These are phyloP conservation scores for Nomada goodeniana DNA, from an alignment of 2,888 invertebrate species.

Conservation along the genomic window DNA sequence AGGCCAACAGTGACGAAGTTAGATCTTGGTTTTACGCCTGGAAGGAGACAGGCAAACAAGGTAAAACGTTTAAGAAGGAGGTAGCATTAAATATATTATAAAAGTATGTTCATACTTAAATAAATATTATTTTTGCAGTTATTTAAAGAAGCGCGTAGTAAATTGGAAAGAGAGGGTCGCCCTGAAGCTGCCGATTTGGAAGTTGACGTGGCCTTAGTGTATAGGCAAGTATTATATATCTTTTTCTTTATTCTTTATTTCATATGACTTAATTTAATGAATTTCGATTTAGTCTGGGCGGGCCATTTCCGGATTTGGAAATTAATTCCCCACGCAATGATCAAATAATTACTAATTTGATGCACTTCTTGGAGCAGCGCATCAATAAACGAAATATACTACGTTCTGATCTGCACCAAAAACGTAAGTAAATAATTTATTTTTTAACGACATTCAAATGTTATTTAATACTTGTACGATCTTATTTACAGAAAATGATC, in stretches of 20 bases:
- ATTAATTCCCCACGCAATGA: conserved; percentile 88
- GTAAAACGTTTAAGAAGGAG: conserved; percentile 82
- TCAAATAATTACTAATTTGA: conserved; percentile 88
- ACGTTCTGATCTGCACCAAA: conserved; percentile 87
- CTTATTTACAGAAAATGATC: conserved; percentile 77
- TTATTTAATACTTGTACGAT: not conserved
- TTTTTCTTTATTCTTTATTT: not conserved
- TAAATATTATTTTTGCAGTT: conserved; percentile 71
- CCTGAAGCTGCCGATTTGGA: conserved; percentile 84
- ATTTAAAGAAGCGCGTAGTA: conserved; percentile 83
- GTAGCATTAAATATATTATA: not conserved
- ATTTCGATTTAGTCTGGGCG: conserved; percentile 86
- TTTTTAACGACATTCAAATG: not conserved
- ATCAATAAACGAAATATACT: conserved; percentile 88
- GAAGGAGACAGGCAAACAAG: conserved; percentile 91
- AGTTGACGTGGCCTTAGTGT: conserved; percentile 89
- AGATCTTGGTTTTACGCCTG: conserved; percentile 89
- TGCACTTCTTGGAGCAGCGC: conserved; percentile 89
- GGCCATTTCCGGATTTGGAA: conserved; percentile 91
- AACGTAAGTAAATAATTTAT: conserved; percentile 84
- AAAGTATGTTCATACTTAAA: conserved; percentile 7
- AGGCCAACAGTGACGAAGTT: conserved; percentile 88
- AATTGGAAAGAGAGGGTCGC: conserved; percentile 82
- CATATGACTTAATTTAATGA: not conserved
- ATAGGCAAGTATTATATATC: conserved; percentile 79